phyloP scores from a whole-genome alignment of 1,140 invertebrate species.

The Drosophila serrata region DNA sequence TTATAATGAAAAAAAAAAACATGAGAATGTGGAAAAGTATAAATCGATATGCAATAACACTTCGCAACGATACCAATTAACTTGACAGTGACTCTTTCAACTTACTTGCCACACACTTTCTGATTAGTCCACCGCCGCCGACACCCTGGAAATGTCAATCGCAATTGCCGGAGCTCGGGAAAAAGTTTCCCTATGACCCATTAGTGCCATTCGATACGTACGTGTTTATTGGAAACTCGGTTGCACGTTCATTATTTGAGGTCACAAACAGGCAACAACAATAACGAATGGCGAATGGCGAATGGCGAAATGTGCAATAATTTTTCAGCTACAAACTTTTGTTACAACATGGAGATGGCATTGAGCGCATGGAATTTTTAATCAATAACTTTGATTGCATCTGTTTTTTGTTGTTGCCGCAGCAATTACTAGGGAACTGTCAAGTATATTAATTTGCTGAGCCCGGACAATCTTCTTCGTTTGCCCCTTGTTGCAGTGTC shows the following conservation, averaged over 20 bases:
- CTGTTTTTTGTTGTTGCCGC: slow-evolving; percentile 26
- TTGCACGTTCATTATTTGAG: slow-evolving; percentile 64
- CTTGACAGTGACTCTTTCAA: slow-evolving; percentile 26
- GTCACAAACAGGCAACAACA: slow-evolving; percentile 38
- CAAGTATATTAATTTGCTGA: slow-evolving; percentile 66
- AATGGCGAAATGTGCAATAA: slow-evolving; percentile 57
- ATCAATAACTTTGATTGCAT: slow-evolving; percentile 75
- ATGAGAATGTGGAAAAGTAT: not conserved
- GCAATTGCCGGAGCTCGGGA: slow-evolving; percentile 38
- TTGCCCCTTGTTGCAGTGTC: slow-evolving; percentile 32
- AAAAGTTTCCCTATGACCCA: slow-evolving; percentile 52
- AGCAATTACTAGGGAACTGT: slow-evolving; percentile 37
- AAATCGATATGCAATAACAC: slow-evolving; percentile 20
- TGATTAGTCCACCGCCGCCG: slow-evolving; percentile 15
- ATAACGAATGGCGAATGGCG: slow-evolving; percentile 4
- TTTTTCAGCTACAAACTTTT: slow-evolving; percentile 51
- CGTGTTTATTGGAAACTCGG: slow-evolving; percentile 72
- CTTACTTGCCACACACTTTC: slow-evolving; percentile 32
- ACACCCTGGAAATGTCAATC: slow-evolving; percentile 47
- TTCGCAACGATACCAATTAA: slow-evolving; percentile 24
- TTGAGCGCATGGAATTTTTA: slow-evolving; percentile 45
- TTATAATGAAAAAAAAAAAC: not conserved
- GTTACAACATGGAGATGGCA: slow-evolving; percentile 32
- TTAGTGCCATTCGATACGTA: slow-evolving; percentile 66
- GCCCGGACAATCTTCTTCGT: slow-evolving; percentile 10